Conservation (phyloP, 2,113 vertebrate genomes). For the Poeciliopsis prolifica region DNA sequence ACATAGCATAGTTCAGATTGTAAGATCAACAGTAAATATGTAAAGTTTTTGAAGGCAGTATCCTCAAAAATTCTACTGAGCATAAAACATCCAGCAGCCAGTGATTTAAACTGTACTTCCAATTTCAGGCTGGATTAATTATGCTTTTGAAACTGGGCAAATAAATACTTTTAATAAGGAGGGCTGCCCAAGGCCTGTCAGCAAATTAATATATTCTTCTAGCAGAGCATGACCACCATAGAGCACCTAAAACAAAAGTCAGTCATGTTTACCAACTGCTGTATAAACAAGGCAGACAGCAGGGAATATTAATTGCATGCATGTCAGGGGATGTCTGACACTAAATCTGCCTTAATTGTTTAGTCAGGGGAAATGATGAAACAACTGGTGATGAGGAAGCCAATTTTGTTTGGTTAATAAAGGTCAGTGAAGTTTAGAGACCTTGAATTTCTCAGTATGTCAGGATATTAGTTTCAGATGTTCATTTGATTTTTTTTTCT, state of each 20-base stretch:
- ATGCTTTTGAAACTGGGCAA: constrained; percentile 64
- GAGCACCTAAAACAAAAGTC: constrained; percentile 65
- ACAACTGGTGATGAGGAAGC: constrained; percentile 30
- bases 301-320: constrained; percentile 64
- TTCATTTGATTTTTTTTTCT: not conserved
- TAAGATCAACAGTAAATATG: constrained; percentile 30
- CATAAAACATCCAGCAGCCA: constrained; percentile 54
- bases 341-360: constrained; percentile 62
- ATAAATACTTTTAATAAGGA: constrained; percentile 74
- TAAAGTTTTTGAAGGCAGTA: constrained; percentile 31
- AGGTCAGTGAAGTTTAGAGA: constrained; percentile 18
- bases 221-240: constrained; percentile 64
- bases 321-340: constrained; percentile 46
- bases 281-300: constrained; percentile 56
- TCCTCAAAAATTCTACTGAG: constrained; percentile 36
- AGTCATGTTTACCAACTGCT: constrained; percentile 65
- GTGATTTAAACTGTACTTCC: constrained; percentile 63
- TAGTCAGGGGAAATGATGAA: constrained; percentile 27
- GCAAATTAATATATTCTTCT: constrained; percentile 64
- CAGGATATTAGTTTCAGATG: not conserved
- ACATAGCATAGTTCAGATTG: constrained; percentile 6
- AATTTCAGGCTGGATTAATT: constrained; percentile 74
- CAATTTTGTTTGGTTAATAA: constrained; percentile 38
- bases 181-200: constrained; percentile 55
- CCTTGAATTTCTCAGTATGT: not conserved